Evolutionary conservation across 2,888 invertebrate species (phyloP), one percentile per base, ranked within the genome.

Genomic region (Zygothrica quintamaculata): DNA sequence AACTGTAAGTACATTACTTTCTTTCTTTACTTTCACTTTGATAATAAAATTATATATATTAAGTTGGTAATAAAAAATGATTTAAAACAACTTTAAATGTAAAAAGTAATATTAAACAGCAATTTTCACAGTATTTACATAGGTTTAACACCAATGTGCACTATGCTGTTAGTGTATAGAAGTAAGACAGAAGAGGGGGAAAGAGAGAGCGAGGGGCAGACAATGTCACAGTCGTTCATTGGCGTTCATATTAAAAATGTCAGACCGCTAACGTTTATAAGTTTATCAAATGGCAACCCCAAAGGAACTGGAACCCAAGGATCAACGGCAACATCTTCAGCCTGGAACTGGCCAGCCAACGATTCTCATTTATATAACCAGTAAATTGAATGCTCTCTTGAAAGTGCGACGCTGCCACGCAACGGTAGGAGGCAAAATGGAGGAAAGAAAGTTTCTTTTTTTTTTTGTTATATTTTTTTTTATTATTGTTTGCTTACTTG

Each of bases 401-500:
- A 58, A 36, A 43, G 11, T 25, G 44, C 9, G 15, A 15, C 13
- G 36, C 12, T 25, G 44, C 9, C 11, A 15, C 13, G 36, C 12
- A 18, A 47, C 7, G 52, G 37, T 22, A 29, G 56, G 34, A 39
- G 42, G 43, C 15, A 44, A 60, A 44, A 3, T 16, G 29, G 42
- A 12, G 22, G 42, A 31, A 40, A 11, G 50, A 64, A 84, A 68
- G 69, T 84, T 82, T 57, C n/a, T n/a, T n/a, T n/a, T n/a, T n/a
- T n/a, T n/a, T n/a, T n/a, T n/a, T n/a, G n/a, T n/a, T n/a, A n/a
- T n/a, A n/a, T n/a, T n/a, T n/a, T n/a, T n/a, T n/a, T n/a, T n/a
- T n/a, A n/a, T 84, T 77, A 71, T 87, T 81, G 80, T 81, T 81
- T 81, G 79, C 87, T 81, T 87, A 81, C 80, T 87, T 87, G 87